These are phyloP conservation scores for Nowickia ferox DNA, from an alignment of 2,888 invertebrate species.

Conservation along the genomic window DNA sequence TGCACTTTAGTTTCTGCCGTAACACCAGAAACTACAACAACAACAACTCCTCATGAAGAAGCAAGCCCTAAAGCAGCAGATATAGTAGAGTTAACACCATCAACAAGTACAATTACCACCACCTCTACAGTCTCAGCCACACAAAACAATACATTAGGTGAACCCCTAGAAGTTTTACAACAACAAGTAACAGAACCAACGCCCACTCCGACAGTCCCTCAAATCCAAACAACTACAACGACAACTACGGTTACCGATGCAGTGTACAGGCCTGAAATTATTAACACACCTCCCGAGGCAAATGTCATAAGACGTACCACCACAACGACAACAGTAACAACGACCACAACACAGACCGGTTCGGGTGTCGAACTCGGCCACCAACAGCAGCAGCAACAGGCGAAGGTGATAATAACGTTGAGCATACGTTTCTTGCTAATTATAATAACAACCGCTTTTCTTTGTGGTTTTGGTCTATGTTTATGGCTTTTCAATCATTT, in stretches of 20 bases:
- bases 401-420: slow-evolving; percentile 83
- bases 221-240: slow-evolving; percentile 73
- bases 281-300: slow-evolving; percentile 68
- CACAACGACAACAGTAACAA: slow-evolving; percentile 77
- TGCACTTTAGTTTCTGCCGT: slow-evolving; percentile 76
- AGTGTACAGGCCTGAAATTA: slow-evolving; percentile 72
- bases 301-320: slow-evolving; percentile 77
- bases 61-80: slow-evolving; percentile 39
- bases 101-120: slow-evolving; percentile 32
- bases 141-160: slow-evolving; percentile 25
- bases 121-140: slow-evolving; percentile 50
- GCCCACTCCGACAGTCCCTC: neutral
- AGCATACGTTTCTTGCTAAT: slow-evolving; percentile 81
- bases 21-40: slow-evolving; percentile 72
- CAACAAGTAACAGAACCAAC: slow-evolving; percentile 3
- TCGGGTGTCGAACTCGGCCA: slow-evolving; percentile 36
- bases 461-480: slow-evolving; percentile 83
- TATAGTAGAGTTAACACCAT: slow-evolving; percentile 54
- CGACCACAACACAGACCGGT: slow-evolving; percentile 73
- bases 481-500: slow-evolving; percentile 81
- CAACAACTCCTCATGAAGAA: slow-evolving; percentile 51
- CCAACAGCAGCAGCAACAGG: slow-evolving; percentile 77
- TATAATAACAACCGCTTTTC: slow-evolving; percentile 81
- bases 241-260: slow-evolving; percentile 76
- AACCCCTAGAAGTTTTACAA: neutral